Evolutionary conservation across 1,140 invertebrate species (phyloP), one percentile per base, ranked within the genome.

Genomic region (Drosophila sproati): DNA sequence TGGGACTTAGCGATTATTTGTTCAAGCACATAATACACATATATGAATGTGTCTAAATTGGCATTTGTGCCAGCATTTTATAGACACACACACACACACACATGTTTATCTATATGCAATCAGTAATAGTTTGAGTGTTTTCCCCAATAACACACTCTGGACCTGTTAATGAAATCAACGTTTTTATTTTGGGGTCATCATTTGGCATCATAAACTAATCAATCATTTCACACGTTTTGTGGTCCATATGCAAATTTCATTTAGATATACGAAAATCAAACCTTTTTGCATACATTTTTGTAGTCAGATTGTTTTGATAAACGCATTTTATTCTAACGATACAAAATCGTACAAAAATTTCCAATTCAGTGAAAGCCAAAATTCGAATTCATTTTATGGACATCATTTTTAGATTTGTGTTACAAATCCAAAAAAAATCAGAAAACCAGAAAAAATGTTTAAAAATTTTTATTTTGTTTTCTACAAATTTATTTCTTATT

Each of bases 211-310:
- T 59, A 59, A 59, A 59, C 43, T 59, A 59, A 43, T 59, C 5
- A 59, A 59, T 29, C 29, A 59, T 59, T 59, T 59, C 6, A 8
- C 56, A 59, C 39, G 41, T 43, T 41, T 59, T 32, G 35, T n/a
- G 39, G 10, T 4, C 39, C 39, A 43, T 43, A 43, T 43, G 39
- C 39, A n/a, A 43, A 43, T 43, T 43, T n/a, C 2, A n/a, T 43
- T 4, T 8, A 43, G n/a, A 43, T 43, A 43, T n/a, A n/a, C 10
- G 35, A 37, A 37, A 20, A 5, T 7, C 7, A 41, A 41, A 41
- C 39, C 39, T 41, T 8, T 8, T 39, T 39, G 37, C 37, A 8
- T 20, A 20, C 20, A 20, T 20, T 20, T 20, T 20, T 20, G 20
- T 20, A 20, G 20, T 20, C 37, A 3, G 37, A 39, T 39, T 39